These are phyloP conservation scores for Orchestia grillus DNA, from an alignment of 1,140 invertebrate genomes.

Conservation along the genomic window DNA sequence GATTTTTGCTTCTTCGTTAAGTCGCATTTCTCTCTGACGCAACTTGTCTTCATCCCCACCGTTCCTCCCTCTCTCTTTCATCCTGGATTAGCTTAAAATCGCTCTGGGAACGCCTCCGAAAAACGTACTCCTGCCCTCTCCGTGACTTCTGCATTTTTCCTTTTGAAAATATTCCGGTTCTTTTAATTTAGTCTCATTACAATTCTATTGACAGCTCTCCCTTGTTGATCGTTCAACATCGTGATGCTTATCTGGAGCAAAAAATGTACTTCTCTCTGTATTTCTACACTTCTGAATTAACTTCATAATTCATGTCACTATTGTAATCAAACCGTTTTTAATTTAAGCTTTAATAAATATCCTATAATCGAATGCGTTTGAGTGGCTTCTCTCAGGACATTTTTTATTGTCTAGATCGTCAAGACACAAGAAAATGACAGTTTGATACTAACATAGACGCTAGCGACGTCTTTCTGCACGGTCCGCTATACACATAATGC, in stretches of 20 bases:
- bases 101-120: background rate
- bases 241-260: background rate
- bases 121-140: background rate
- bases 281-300: background rate
- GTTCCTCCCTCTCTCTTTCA: background rate
- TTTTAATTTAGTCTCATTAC: background rate
- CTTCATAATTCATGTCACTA: background rate
- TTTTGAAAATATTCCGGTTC: background rate
- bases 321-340: background rate
- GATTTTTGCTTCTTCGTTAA: background rate
- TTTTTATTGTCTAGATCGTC: background rate
- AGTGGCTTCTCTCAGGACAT: background rate
- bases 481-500: too few species aligned
- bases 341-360: background rate
- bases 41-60: background rate
- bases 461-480: too few species aligned
- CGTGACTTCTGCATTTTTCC: background rate
- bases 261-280: background rate
- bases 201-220: background rate
- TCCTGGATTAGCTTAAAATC: background rate
- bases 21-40: conserved; percentile 18
- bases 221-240: background rate
- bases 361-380: background rate
- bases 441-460: too few species aligned
- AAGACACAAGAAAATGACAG: too few species aligned